These are phyloP conservation scores for Megalurothrips usitatus DNA, from an alignment of 2,888 invertebrate species.

Conservation along the genomic window DNA sequence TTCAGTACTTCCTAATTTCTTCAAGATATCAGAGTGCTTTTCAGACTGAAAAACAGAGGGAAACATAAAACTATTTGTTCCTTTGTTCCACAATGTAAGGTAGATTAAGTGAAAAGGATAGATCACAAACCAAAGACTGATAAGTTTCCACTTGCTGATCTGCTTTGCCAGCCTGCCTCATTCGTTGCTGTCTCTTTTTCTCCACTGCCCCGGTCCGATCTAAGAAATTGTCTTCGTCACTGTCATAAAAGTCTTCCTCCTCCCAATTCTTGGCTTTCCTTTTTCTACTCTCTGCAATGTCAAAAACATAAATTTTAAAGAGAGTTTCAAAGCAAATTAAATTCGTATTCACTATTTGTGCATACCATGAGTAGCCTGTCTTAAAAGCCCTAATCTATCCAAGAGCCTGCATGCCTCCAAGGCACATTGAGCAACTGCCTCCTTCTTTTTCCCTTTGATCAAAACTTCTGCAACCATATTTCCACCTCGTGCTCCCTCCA, in stretches of 20 bases:
- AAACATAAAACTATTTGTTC: not conserved
- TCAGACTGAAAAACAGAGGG: slow-evolving; percentile 51
- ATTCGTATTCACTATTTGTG: slow-evolving; percentile 27
- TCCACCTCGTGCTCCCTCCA: slow-evolving; percentile 72
- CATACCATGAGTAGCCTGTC: slow-evolving; percentile 81
- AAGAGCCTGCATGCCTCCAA: slow-evolving; percentile 89
- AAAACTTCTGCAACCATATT: slow-evolving; percentile 77
- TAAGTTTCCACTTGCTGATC: slow-evolving; percentile 56
- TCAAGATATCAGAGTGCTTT: slow-evolving; percentile 53
- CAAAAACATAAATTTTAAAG: slow-evolving; percentile 29
- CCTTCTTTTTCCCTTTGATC: slow-evolving; percentile 90
- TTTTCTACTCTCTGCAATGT: slow-evolving; percentile 67
- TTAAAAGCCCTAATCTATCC: slow-evolving; percentile 65
- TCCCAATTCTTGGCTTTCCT: slow-evolving; percentile 72
- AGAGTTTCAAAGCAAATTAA: slow-evolving; percentile 29
- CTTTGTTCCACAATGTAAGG: not conserved
- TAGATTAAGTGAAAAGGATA: slow-evolving; percentile 7
- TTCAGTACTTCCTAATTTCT: slow-evolving; percentile 58
- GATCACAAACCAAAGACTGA: slow-evolving; percentile 44
- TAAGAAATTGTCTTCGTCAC: slow-evolving; percentile 92
- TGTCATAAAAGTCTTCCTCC: slow-evolving; percentile 87
- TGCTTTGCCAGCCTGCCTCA: slow-evolving; percentile 55
- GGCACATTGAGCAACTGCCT: slow-evolving; percentile 88
- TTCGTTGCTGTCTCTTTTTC: slow-evolving; percentile 73
- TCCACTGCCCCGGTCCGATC: slow-evolving; percentile 94